These are phyloP conservation scores for Drosophila oshimai DNA, from an alignment of 1,140 invertebrate species.

Conservation along the genomic window DNA sequence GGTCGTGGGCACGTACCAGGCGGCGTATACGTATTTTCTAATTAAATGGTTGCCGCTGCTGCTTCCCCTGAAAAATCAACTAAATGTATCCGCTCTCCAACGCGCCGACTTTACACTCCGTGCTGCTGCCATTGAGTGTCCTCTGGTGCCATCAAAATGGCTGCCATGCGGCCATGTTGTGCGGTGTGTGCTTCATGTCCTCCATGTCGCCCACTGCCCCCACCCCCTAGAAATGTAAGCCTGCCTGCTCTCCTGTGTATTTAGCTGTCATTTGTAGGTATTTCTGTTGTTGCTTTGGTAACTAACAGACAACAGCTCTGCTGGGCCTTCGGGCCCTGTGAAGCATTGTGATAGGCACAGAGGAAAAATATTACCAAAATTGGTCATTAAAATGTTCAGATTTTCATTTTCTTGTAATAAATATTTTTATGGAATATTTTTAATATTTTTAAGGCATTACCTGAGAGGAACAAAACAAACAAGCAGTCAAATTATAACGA, in stretches of 20 bases:
- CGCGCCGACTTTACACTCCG: slow-evolving; percentile 22
- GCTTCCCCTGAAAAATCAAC: slow-evolving; percentile 31
- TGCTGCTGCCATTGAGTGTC: slow-evolving; percentile 48
- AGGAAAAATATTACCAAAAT: slow-evolving; percentile 4
- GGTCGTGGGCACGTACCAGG: slow-evolving; percentile 49
- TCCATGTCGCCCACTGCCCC: not conserved
- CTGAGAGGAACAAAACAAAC: too few relatives aligned
- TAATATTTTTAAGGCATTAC: too few relatives aligned
- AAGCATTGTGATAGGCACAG: slow-evolving; percentile 17
- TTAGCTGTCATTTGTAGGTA: slow-evolving; percentile 76
- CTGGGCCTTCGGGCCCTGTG: not conserved
- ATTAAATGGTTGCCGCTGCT: slow-evolving; percentile 55
- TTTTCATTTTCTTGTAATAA: not conserved
- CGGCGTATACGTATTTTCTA: slow-evolving; percentile 76
- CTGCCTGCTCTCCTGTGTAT: slow-evolving; percentile 47
- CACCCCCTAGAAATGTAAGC: not conserved
- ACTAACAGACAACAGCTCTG: slow-evolving; percentile 63
- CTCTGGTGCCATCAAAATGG: slow-evolving; percentile 69
- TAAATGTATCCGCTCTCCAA: slow-evolving; percentile 25
- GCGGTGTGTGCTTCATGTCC: slow-evolving; percentile 46
- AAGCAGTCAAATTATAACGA: too few relatives aligned
- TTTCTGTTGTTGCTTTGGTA: slow-evolving; percentile 81
- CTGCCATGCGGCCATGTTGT: slow-evolving; percentile 75
- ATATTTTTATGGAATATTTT: not conserved
- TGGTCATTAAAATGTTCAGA: not conserved